Conservation (phyloP, 1,140 invertebrate genomes). For the Paraescarpia echinospica region DNA sequence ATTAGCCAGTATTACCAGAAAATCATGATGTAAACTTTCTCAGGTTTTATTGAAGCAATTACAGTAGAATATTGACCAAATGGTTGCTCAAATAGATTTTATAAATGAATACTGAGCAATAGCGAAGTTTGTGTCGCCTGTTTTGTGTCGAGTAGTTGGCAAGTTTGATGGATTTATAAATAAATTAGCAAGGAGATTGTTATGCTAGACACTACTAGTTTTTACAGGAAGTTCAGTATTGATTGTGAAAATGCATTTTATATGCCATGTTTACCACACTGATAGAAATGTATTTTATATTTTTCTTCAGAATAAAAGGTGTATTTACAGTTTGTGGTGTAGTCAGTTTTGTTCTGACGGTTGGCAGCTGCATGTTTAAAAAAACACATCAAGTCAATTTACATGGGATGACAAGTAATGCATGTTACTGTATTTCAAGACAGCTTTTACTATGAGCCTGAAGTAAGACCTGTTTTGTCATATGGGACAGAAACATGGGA, state of each 20-base stretch:
- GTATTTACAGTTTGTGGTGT: neutral
- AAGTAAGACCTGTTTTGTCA: too few species aligned
- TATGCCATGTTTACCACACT: neutral
- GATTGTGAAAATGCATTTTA: constrained; percentile 6
- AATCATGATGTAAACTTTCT: neutral
- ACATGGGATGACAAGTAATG: too few species aligned
- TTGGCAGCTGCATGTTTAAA: neutral
- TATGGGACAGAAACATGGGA: too few species aligned
- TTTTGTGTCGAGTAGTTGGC: neutral
- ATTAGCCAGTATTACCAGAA: neutral
- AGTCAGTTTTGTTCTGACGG: neutral
- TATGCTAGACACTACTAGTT: neutral
- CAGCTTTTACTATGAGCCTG: too few species aligned
- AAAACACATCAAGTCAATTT: neutral
- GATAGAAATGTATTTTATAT: neutral
- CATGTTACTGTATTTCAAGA: too few species aligned
- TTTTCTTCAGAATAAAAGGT: neutral
- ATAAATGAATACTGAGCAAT: neutral
- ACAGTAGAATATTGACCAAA: neutral
- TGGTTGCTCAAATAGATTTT: neutral
- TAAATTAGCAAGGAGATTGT: neutral
- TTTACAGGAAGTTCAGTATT: neutral
- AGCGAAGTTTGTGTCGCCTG: neutral
- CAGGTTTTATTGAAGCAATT: neutral
- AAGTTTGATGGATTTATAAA: neutral